Base-by-base conservation (phyloP, 1,140 invertebrate genomes). In the Drosophila auraria region DNA sequence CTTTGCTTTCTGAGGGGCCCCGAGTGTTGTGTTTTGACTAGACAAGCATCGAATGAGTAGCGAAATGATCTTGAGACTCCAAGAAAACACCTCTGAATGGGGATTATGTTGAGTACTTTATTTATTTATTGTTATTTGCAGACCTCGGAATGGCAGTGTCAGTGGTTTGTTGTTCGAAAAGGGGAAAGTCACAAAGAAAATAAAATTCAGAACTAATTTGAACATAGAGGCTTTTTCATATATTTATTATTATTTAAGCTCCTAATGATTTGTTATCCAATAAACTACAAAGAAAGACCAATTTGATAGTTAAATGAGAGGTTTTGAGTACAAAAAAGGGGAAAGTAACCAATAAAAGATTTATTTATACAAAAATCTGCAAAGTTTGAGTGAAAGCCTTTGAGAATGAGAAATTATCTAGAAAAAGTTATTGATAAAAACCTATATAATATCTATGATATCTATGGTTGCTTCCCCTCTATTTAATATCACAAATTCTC, bases 61-160 rank as follows among this genome's bases (percentile, higher is more conserved):
- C 68, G 68, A 71, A 71, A 56, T 69, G 68, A 69, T 71, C 68
- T 71, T 53, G 64, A 71, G 51, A 69, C 40, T 11, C 27, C 20
- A 66, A 45, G 38, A 54, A 71, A 71, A 71, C 68, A 69, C 68
- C 64, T 71, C 40, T 71, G 12, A 71, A 69, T 56, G 68, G 64
- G 68, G 50, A 71, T 71, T 69, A 71, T 54, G 51, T 64, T 51
- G 40, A 57, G 50, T 57, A 30, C 30, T 25, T 47, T 71, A 30
- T 71, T 69, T 71, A 47, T 71, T 69, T 56, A 40, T 54, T 64
- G 51, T 71, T 69, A 56, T 47, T 71, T 68, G 40, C 56, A 33
- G 38, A 40, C 14, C 25, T 40, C 20, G 33, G 20, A 53, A 53
- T 49, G 59, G 56, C 4, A 23, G 61, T 51, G 47, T 14, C 30